Evolutionary conservation across 2,113 vertebrate species (phyloP).

Genomic region (Leucopsar rothschildi): DNA sequence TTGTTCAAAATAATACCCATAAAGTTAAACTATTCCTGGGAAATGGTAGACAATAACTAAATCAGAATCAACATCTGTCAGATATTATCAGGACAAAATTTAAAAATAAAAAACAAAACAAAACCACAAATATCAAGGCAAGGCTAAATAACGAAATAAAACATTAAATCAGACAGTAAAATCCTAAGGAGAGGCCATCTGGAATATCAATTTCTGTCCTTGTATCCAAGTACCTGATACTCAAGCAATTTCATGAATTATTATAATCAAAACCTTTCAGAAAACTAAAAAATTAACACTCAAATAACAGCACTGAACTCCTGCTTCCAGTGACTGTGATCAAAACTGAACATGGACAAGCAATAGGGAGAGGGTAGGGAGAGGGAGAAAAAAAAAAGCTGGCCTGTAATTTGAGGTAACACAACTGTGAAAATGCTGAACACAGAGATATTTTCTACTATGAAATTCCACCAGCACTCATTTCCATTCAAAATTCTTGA

Average conservation of each 20-base stretch:
- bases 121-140: neutral
- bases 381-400: fast-evolving
- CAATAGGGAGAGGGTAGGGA: neutral
- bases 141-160: neutral
- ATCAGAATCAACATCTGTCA: neutral
- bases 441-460: neutral
- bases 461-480: neutral
- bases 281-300: neutral
- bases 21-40: neutral
- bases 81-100: neutral
- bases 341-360: neutral
- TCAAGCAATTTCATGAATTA: neutral
- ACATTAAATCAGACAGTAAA: neutral
- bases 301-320: neutral
- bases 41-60: neutral
- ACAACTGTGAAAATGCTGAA: neutral
- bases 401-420: neutral
- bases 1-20: neutral
- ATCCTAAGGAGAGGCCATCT: neutral
- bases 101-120: neutral
- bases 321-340: neutral
- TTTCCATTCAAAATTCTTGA: neutral
- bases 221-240: neutral
- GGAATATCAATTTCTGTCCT: neutral
- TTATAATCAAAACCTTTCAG: neutral